Base-by-base conservation (phyloP, 2,797 vertebrate genomes). In the Platalea minor region DNA sequence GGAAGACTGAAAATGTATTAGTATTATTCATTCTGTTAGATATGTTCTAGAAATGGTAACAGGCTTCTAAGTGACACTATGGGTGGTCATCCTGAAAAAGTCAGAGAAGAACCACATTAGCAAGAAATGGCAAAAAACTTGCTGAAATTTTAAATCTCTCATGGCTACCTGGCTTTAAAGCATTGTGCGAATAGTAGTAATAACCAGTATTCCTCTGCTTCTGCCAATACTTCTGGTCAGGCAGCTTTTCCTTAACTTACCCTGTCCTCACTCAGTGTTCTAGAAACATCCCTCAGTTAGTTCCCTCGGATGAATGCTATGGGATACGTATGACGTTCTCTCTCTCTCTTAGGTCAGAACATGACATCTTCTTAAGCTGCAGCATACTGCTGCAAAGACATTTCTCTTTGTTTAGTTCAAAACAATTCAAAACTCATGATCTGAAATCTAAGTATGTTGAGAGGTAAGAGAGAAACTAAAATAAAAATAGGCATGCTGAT, bases 71-170 rank as follows among this genome's bases (percentile, higher is more conserved):
- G 92, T 81, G 91, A 85, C 85, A 93, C 75, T 80, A 53, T 86
- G 88, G 74, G 93, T 77, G 76, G 73, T 85, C 89, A 95, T 95
- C 87, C 76, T 86, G 91, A 94, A 97, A 92, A 95, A 94, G 33
- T 46, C 73, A 96, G 81, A 92, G 63, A 70, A 81, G 90, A 88
- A 95, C 41, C 85, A 90, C 87, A 70, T 80, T 91, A 81, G 80
- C 82, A 91, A 96, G 88, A 96, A 94, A 41, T 5, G 76, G 37
- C 33, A 90, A 85, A 90, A 97, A 69, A 70, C 51, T 88, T 95
- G 94, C 80, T 90, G 83, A 82, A 96, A 95, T 97, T 97, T 96
- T 93, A 96, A 95, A 96, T 96, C 63, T 95, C 80, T 96, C 85
- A 88, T 85, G 91, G 85, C 89, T 97, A 97, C 75, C 67, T 79